Conservation (phyloP, 2,888 invertebrate species). For the Eustalomyia histrio region DNA sequence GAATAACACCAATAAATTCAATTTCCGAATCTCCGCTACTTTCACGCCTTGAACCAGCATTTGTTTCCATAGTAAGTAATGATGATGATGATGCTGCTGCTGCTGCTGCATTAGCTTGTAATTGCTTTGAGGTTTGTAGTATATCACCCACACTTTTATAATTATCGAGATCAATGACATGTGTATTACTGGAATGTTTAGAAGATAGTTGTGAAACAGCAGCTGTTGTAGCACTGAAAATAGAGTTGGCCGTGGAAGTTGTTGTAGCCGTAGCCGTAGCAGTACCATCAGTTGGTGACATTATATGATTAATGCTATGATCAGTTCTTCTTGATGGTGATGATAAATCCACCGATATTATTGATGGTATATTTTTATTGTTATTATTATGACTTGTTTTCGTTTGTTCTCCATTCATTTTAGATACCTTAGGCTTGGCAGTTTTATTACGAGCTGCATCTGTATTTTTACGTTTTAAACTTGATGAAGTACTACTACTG, state of each 20-base stretch:
- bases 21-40: conserved; percentile 79
- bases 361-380: conserved; percentile 67
- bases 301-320: conserved; percentile 76
- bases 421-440: conserved; percentile 46
- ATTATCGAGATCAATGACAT: conserved; percentile 77
- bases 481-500: conserved; percentile 72
- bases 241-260: conserved; percentile 57
- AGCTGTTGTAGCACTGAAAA: conserved; percentile 50
- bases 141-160: conserved; percentile 77
- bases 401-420: conserved; percentile 66
- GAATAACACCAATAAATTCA: conserved; percentile 77
- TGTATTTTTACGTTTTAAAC: conserved; percentile 66
- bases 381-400: conserved; percentile 37
- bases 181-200: conserved; percentile 72
- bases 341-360: conserved; percentile 68
- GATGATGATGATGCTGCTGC: conserved; percentile 41
- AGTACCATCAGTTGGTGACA: conserved; percentile 65
- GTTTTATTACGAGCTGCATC: conserved; percentile 47
- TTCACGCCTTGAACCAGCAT: conserved; percentile 67
- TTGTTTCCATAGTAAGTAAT: background rate
- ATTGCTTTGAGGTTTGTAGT: conserved; percentile 76
- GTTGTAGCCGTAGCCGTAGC: conserved; percentile 3
- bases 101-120: conserved; percentile 68
- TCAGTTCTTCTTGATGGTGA: conserved; percentile 75
- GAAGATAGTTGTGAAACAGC: conserved; percentile 61